Conservation (phyloP, 2,888 invertebrate species). For the Salpingus planirostris region DNA sequence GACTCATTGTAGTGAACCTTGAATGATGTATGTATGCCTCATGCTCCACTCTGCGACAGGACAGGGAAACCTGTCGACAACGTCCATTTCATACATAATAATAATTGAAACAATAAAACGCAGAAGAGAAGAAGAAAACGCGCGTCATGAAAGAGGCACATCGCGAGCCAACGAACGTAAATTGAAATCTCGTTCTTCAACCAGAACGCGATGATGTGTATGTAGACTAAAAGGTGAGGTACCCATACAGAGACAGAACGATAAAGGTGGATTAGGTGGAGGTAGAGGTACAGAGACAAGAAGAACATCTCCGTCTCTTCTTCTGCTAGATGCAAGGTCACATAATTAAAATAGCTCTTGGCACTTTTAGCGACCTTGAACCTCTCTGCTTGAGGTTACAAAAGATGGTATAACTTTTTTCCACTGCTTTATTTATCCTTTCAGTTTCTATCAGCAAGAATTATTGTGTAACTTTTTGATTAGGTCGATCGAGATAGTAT, state of each 20-base stretch:
- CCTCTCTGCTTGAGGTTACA: constrained; percentile 18
- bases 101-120: constrained; percentile 7
- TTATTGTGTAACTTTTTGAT: too few relatives aligned
- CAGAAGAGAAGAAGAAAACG: constrained; percentile 6
- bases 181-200: too few relatives aligned
- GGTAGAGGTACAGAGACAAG: constrained; percentile 10
- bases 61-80: constrained; percentile 8
- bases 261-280: background rate
- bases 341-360: constrained; percentile 23
- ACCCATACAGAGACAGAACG: background rate
- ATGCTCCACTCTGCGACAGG: constrained; percentile 3
- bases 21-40: constrained; percentile 24
- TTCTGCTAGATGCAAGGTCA: constrained; percentile 27
- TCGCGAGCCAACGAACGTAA: too few relatives aligned
- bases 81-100: constrained; percentile 4
- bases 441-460: too few relatives aligned
- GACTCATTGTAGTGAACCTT: constrained; percentile 27
- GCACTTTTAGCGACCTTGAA: constrained; percentile 26
- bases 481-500: too few relatives aligned
- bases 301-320: constrained; percentile 11
- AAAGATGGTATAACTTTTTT: background rate
- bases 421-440: too few relatives aligned
- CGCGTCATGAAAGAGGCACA: too few relatives aligned
- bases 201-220: too few relatives aligned
- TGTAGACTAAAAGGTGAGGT: too few relatives aligned